Percentiles rank a stretch among this genome's conserved stretches.
phyloP scores from a whole-genome alignment of 1,140 invertebrate genomes.

The Achroia grisella region DNA sequence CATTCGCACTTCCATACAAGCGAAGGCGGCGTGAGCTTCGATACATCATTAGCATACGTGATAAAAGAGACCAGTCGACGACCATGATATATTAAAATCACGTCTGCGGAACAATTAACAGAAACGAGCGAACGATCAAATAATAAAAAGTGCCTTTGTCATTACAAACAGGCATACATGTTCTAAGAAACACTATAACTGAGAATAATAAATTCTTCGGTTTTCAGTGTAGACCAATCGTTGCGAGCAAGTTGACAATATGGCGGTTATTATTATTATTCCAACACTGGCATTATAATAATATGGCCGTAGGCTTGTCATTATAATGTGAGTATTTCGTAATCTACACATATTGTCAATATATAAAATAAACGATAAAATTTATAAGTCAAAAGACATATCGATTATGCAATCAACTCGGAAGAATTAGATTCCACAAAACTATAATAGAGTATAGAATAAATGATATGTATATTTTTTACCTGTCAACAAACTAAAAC shows the following conservation, averaged over 20 bases:
- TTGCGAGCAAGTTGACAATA: constrained; percentile 26
- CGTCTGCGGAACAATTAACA: constrained; percentile 64
- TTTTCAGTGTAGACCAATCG: constrained; percentile 34
- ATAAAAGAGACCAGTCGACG: constrained; percentile 58
- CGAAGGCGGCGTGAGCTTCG: constrained; percentile 24
- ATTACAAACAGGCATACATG: constrained; percentile 49
- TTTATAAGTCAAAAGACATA: too few species aligned
- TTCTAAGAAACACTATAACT: constrained; percentile 55
- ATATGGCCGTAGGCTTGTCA: too few species aligned
- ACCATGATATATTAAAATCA: constrained; percentile 70
- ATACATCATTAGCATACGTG: constrained; percentile 56
- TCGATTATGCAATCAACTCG: too few species aligned
- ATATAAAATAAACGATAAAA: too few species aligned
- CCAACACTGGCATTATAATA: too few species aligned
- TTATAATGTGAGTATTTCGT: too few species aligned
- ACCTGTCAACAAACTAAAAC: constrained; percentile 29
- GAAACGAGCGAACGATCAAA: constrained; percentile 63
- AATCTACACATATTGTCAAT: too few species aligned
- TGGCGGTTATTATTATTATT: constrained; percentile 19
- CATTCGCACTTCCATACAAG: constrained; percentile 30
- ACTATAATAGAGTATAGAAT: too few species aligned
- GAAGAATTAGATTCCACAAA: too few species aligned
- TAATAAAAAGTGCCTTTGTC: constrained; percentile 69
- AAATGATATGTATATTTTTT: constrained; percentile 20
- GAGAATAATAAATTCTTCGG: constrained; percentile 36